phyloP scores from a whole-genome alignment of 2,113 vertebrate genomes.

The Dascyllus trimaculatus region DNA sequence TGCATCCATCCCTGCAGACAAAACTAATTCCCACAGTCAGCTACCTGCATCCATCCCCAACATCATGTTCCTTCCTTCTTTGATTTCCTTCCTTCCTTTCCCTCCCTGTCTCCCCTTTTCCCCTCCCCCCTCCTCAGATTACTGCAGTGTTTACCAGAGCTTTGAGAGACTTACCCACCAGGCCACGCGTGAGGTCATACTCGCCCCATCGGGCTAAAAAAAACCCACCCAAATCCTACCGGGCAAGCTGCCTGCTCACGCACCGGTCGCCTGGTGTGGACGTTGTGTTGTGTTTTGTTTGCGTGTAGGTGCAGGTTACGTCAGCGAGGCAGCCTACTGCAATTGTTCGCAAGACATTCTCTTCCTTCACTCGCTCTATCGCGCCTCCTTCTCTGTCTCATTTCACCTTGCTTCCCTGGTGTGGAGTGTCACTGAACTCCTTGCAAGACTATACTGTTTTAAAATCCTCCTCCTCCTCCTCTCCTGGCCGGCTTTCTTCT shows the following conservation, averaged over 20 bases:
- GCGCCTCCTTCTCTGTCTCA: slow-evolving; percentile 25
- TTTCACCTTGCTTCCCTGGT: slow-evolving; percentile 43
- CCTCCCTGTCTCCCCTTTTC: not conserved
- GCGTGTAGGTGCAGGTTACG: slow-evolving; percentile 40
- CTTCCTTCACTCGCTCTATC: slow-evolving; percentile 24
- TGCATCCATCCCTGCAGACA: slow-evolving; percentile 29
- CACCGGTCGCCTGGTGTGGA: slow-evolving; percentile 47
- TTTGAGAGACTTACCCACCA: slow-evolving; percentile 79
- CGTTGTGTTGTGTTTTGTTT: slow-evolving; percentile 21
- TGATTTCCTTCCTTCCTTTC: slow-evolving; percentile 18
- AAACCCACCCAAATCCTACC: slow-evolving; percentile 72
- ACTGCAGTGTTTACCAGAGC: slow-evolving; percentile 80
- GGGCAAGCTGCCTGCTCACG: slow-evolving; percentile 67
- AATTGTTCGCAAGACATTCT: slow-evolving; percentile 38
- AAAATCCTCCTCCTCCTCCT: slow-evolving; percentile 36
- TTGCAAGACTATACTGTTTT: slow-evolving; percentile 57
- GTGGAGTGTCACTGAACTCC: slow-evolving; percentile 52
- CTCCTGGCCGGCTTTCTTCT: slow-evolving; percentile 50
- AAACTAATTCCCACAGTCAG: slow-evolving; percentile 41
- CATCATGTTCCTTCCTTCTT: not conserved
- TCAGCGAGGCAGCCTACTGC: slow-evolving; percentile 13
- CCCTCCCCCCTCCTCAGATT: slow-evolving; percentile 65
- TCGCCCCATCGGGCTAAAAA: slow-evolving; percentile 64
- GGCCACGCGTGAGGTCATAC: slow-evolving; percentile 75
- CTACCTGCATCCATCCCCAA: slow-evolving; percentile 26